Evolutionary conservation across 1,140 invertebrate species (phyloP).

Genomic region (Solen grandis): DNA sequence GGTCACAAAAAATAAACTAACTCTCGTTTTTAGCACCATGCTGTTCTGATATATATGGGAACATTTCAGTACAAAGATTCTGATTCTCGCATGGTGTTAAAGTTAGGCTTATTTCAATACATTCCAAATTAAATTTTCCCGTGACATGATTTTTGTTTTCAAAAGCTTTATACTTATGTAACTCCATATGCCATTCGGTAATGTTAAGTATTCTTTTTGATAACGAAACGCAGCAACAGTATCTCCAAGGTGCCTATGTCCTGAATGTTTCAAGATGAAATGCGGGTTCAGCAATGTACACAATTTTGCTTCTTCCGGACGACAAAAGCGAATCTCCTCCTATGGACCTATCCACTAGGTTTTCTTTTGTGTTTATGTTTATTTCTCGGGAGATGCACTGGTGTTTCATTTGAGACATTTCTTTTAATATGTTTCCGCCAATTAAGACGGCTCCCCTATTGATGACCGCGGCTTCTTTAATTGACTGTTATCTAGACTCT

Average conservation of each 20-base stretch:
- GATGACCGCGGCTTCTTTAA: conserved; percentile 18
- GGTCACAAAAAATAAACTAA: background rate
- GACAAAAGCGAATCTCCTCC: too few species aligned
- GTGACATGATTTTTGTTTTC: too few species aligned
- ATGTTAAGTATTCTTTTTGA: too few species aligned
- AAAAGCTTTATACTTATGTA: too few species aligned
- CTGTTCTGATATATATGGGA: background rate
- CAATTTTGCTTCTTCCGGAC: background rate
- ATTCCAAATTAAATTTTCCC: background rate
- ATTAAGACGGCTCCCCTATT: background rate
- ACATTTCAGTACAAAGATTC: background rate
- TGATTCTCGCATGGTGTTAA: background rate
- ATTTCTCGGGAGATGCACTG: conserved; percentile 10
- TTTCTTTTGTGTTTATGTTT: too few species aligned
- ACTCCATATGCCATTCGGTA: too few species aligned
- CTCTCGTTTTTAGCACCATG: background rate
- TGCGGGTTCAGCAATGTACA: background rate
- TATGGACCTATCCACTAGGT: too few species aligned
- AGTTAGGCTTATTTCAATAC: background rate
- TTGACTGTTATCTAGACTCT: background rate
- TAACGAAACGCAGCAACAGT: too few species aligned
- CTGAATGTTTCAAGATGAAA: background rate
- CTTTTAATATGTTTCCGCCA: background rate
- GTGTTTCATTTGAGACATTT: background rate
- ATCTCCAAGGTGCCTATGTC: background rate